Evolutionary conservation across 2,113 vertebrate species (phyloP).

Genomic region (Seriola quinqueradiata): DNA sequence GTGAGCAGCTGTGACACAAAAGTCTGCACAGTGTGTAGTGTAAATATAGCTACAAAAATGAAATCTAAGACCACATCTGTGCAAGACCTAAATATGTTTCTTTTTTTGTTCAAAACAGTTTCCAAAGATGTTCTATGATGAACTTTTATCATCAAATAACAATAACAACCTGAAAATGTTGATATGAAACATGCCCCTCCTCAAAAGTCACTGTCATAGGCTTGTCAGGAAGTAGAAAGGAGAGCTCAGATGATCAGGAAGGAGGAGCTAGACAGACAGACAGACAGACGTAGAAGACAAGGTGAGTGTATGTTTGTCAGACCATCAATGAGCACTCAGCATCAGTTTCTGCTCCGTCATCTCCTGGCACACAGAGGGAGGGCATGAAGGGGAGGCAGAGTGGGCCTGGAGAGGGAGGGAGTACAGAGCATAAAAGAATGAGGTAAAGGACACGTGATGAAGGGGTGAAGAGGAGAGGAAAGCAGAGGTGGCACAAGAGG

Average conservation of each 20-base stretch:
- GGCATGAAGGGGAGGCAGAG: neutral
- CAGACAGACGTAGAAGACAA: slow-evolving; percentile 11
- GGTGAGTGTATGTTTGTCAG: slow-evolving; percentile 39
- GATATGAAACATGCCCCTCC: neutral
- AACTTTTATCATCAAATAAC: neutral
- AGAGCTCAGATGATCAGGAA: slow-evolving; percentile 23
- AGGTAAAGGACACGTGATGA: neutral
- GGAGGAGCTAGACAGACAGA: neutral
- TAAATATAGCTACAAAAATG: neutral
- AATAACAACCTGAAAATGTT: neutral
- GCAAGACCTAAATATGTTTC: neutral
- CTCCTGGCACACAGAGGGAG: slow-evolving; percentile 36
- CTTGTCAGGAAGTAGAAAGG: neutral
- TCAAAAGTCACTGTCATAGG: neutral
- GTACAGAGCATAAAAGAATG: neutral
- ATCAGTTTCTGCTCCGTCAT: slow-evolving; percentile 56
- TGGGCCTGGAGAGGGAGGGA: neutral
- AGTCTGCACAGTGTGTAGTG: neutral
- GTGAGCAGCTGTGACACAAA: neutral
- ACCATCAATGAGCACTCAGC: slow-evolving; percentile 59
- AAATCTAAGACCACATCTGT: slow-evolving; percentile 1
- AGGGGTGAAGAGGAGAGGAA: neutral
- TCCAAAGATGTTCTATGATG: neutral
- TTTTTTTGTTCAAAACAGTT: neutral
- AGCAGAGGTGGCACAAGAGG: neutral